phyloP scores from a whole-genome alignment of 2,113 vertebrate species.

The Capricornis sumatraensis region DNA sequence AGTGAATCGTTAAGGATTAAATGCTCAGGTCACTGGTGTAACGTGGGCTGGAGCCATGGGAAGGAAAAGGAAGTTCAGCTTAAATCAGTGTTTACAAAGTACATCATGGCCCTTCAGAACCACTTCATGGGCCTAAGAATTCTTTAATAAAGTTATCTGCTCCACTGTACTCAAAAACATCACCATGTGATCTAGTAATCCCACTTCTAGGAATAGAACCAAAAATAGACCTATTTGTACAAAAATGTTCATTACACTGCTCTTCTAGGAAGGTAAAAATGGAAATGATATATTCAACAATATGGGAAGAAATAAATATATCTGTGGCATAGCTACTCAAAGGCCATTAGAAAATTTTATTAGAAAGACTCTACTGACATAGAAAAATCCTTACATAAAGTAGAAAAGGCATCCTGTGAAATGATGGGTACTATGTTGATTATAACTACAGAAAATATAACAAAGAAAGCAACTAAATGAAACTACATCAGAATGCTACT shows the following conservation, averaged over 20 bases:
- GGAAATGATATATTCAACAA: not conserved
- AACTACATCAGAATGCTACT: not conserved
- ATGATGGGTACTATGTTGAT: not conserved
- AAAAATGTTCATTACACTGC: not conserved
- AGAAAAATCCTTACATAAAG: not conserved
- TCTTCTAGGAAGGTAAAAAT: not conserved
- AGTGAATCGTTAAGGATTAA: not conserved
- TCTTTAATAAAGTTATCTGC: not conserved
- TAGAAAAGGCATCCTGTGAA: conserved; percentile 14
- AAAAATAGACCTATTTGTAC: not conserved
- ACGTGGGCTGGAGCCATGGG: not conserved
- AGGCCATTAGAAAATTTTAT: not conserved
- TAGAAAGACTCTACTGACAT: not conserved
- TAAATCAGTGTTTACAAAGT: not conserved
- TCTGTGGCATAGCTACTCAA: not conserved
- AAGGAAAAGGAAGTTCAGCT: not conserved
- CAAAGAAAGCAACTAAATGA: not conserved
- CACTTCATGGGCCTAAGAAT: not conserved
- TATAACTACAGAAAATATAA: not conserved
- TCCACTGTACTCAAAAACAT: not conserved
- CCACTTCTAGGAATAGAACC: not conserved
- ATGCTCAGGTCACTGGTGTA: not conserved
- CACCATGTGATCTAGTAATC: not conserved
- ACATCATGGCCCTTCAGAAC: not conserved
- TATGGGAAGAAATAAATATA: not conserved